Conservation (phyloP, 2,113 vertebrate genomes). For the Callocephalon fimbriatum region DNA sequence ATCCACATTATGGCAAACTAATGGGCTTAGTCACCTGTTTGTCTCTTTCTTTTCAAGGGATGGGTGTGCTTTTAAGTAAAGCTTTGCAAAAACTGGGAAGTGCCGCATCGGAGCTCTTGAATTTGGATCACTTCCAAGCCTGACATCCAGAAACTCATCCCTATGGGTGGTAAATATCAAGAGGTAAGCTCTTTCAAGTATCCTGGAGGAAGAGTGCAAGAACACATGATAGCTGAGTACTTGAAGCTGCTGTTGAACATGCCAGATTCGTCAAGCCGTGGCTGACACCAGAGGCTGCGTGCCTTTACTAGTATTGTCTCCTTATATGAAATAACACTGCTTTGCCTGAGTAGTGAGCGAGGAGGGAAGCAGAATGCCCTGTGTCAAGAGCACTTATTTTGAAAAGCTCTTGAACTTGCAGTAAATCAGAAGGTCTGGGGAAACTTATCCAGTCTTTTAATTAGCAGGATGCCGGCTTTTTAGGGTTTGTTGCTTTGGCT, state of each 20-base stretch:
- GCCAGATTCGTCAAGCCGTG: neutral
- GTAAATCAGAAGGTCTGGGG: neutral
- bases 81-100: conserved; percentile 3
- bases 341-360: neutral
- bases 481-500: neutral
- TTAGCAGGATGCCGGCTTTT: neutral
- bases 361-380: neutral
- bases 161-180: conserved; percentile 28
- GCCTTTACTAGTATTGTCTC: neutral
- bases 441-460: conserved; percentile 16
- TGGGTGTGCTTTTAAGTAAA: neutral
- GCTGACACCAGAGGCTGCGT: neutral
- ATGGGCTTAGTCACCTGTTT: neutral
- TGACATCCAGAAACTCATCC: conserved; percentile 3
- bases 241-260: neutral
- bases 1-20: neutral
- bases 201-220: neutral
- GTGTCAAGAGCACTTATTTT: conserved; percentile 35
- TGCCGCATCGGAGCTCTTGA: neutral
- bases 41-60: conserved; percentile 23
- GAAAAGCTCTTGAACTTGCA: conserved; percentile 49
- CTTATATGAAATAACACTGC: neutral
- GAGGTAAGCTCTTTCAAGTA: conserved; percentile 42
- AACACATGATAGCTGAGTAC: neutral
- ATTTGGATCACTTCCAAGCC: neutral